Conservation (phyloP, 2,888 invertebrate species). For the Neelides folsomi region DNA sequence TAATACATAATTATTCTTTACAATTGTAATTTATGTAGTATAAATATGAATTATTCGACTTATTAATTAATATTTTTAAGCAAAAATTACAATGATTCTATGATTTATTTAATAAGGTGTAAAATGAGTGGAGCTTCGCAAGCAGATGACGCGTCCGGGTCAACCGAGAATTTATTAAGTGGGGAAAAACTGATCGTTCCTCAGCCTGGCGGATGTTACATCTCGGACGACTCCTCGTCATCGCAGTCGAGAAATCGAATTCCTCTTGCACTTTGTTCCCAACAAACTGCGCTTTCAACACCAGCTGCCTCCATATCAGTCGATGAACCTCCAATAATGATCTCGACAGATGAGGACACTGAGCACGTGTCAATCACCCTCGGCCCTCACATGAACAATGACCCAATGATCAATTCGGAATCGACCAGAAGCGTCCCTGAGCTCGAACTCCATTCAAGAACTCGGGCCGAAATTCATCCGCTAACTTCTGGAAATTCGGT, state of each 20-base stretch:
- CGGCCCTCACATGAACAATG: constrained; percentile 8
- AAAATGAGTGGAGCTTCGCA: constrained; percentile 1
- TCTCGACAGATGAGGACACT: constrained; percentile 32
- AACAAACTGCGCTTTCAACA: constrained; percentile 32
- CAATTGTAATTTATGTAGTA: no score
- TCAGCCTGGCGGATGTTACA: not conserved
- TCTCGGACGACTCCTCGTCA: not conserved
- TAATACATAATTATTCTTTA: no score
- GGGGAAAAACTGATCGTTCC: not conserved
- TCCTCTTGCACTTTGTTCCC: constrained; percentile 31
- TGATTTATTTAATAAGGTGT: no score
- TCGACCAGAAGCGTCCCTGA: constrained; percentile 62
- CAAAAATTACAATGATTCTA: no score
- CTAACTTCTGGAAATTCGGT: constrained; percentile 12
- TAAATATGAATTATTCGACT: no score
- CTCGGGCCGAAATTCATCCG: constrained; percentile 18
- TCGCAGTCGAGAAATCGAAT: constrained; percentile 18
- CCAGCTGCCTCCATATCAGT: constrained; percentile 23
- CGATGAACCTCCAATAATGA: constrained; percentile 30
- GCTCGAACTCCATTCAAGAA: constrained; percentile 55
- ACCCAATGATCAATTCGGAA: constrained; percentile 16
- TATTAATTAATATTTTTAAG: no score
- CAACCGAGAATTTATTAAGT: not conserved
- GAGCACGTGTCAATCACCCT: constrained; percentile 22
- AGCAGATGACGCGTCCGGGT: not conserved